Conservation (phyloP, 1,140 invertebrate genomes). For the Hyposmocoma kahamanoa region DNA sequence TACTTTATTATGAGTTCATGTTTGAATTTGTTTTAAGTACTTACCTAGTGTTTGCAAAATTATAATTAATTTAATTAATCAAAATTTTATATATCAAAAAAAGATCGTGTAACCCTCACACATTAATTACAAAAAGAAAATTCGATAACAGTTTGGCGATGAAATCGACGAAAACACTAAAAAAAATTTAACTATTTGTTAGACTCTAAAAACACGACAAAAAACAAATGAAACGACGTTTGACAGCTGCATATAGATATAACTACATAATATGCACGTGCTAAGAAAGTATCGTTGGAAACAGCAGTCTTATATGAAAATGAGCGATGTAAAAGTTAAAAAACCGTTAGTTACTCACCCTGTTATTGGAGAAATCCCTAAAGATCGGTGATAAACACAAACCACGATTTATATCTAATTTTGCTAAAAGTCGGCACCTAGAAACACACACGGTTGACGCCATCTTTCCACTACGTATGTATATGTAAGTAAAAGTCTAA, state of each 20-base stretch:
- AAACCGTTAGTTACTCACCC: slow-evolving; percentile 50
- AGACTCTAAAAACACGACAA: slow-evolving; percentile 19
- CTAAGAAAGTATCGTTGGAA: slow-evolving; percentile 28
- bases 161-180: no score
- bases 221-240: slow-evolving; percentile 45
- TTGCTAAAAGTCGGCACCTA: slow-evolving; percentile 69
- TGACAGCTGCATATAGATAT: slow-evolving; percentile 50
- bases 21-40: no score
- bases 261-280: slow-evolving; percentile 45
- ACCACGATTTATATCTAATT: slow-evolving; percentile 73
- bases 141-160: no score
- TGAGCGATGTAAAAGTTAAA: slow-evolving; percentile 19
- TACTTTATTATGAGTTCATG: no score
- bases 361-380: slow-evolving; percentile 66
- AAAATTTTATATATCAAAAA: no score
- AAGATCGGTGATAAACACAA: slow-evolving; percentile 70
- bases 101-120: no score
- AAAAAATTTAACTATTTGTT: no score
- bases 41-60: no score
- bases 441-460: slow-evolving; percentile 72
- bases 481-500: slow-evolving; percentile 16
- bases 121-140: no score
- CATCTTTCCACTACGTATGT: slow-evolving; percentile 69
- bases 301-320: slow-evolving; percentile 47
- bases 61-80: no score